Base-by-base conservation (phyloP, 2,888 invertebrate species). In the Calliphora vomitoria region DNA sequence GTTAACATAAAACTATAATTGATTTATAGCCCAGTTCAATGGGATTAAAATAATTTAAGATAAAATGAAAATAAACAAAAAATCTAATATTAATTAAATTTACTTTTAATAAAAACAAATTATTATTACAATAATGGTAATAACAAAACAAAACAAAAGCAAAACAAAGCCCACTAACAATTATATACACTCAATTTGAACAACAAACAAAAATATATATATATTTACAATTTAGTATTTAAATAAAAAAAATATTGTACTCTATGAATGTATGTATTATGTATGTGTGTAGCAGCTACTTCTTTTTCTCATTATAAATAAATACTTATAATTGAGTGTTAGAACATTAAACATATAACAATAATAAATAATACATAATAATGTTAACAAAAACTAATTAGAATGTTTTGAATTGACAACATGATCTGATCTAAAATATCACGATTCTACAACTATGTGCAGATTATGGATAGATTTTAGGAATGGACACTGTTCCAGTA, bases 1-100 rank as follows among this genome's bases (percentile, higher is more conserved):
- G 93, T 93, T 93, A 93, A 93, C 93, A 92, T 92, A 90, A 92
- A 25, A 91, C 92, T 91, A 92, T 91, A 74, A 82, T 85, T 64
- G 74, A 87, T 82, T 82, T 85, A 82, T 85, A 68, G 92, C 93
- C 93, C 93, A 93, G 93, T 93, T 93, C 91, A 92, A 93, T 93
- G 93, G 93, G 92, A 91, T 88, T 78, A 90, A 91, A 90, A 79
- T 79, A 82, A 78, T 44, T 82, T 72, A 86, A 86, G 83, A 62
- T 25, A 68, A 50, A 66, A 44, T 11, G 11, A 75, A 38, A 60
- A 85, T 18, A 55, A 15, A 69, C 1, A 6, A 44, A 66, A n/a
- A 58, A 64, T 55, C 13, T 69, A 69, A 82, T 20, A 64, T 72
- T 76, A 68, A 64, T 72, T 76, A 68, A 81, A 84, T 41, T 58